Percentiles rank a stretch among this genome's conserved stretches.
These are phyloP conservation scores for Drosophila varians DNA, from an alignment of 1,140 invertebrate genomes.

Conservation along the genomic window DNA sequence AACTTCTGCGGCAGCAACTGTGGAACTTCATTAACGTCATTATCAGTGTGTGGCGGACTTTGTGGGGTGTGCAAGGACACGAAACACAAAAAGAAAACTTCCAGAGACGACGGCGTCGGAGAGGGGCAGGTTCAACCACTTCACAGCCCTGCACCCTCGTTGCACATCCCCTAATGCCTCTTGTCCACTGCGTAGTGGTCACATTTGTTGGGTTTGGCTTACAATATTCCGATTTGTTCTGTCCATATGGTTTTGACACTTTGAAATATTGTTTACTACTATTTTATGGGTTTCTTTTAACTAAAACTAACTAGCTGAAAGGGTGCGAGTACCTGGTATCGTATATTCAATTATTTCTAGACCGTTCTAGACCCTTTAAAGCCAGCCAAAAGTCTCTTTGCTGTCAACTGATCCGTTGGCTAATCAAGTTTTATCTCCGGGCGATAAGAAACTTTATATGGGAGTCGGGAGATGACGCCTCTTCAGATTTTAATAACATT, in stretches of 20 bases:
- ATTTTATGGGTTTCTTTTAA: not conserved
- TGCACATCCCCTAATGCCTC: constrained; percentile 11
- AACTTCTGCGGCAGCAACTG: constrained; percentile 50
- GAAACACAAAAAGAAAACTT: not conserved
- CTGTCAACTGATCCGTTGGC: constrained; percentile 3
- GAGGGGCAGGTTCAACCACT: too few species aligned
- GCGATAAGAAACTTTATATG: constrained; percentile 31
- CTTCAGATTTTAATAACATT: constrained; percentile 49
- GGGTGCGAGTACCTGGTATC: not conserved
- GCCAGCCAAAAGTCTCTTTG: not conserved
- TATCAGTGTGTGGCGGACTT: constrained; percentile 37
- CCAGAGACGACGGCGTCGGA: too few species aligned
- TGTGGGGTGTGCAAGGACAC: not conserved
- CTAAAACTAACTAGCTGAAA: too few species aligned
- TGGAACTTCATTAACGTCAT: constrained; percentile 66
- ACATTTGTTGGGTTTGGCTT: constrained; percentile 14
- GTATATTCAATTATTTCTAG: not conserved
- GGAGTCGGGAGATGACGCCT: constrained; percentile 11
- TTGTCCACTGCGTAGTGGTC: constrained; percentile 5
- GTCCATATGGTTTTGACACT: constrained; percentile 9
- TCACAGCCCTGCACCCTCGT: not conserved
- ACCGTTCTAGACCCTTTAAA: too few species aligned
- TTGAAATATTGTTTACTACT: not conserved
- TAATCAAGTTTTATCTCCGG: constrained; percentile 37
- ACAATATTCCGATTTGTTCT: not conserved